Evolutionary conservation across 2,113 vertebrate species (phyloP).

Genomic region (Pagrus major): DNA sequence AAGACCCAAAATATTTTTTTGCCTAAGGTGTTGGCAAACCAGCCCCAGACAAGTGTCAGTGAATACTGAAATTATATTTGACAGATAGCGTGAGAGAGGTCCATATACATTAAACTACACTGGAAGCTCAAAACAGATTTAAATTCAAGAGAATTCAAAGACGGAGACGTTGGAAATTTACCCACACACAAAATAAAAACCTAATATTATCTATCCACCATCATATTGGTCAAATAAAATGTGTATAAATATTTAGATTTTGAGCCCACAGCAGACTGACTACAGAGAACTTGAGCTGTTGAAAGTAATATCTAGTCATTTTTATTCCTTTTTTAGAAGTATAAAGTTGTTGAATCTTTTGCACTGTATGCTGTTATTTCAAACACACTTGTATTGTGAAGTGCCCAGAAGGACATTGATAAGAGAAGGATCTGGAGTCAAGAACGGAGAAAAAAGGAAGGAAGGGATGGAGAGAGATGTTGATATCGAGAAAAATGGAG

Average conservation of each 20-base stretch:
- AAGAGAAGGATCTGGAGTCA: not conserved
- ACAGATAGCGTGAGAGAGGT: not conserved
- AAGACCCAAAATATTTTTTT: not conserved
- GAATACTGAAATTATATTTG: constrained; percentile 1
- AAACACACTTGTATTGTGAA: not conserved
- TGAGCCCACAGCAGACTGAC: not conserved
- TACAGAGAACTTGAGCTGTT: not conserved
- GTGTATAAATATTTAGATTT: constrained; percentile 14
- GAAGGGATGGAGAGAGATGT: not conserved
- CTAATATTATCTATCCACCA: not conserved
- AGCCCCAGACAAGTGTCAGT: not conserved
- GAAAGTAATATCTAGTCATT: not conserved
- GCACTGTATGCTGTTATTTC: not conserved
- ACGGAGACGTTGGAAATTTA: not conserved
- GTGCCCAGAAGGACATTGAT: not conserved
- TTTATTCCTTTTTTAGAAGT: not conserved
- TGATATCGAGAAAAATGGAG: not conserved
- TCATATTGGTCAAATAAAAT: constrained; percentile 10
- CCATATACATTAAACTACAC: not conserved
- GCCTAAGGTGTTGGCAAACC: not conserved
- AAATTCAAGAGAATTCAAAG: not conserved
- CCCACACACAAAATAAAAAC: not conserved
- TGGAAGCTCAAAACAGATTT: not conserved
- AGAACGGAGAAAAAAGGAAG: not conserved
- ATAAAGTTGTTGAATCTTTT: not conserved